Evolutionary conservation across 1,140 invertebrate genomes (phyloP).

Genomic region (Drosophila dunni): DNA sequence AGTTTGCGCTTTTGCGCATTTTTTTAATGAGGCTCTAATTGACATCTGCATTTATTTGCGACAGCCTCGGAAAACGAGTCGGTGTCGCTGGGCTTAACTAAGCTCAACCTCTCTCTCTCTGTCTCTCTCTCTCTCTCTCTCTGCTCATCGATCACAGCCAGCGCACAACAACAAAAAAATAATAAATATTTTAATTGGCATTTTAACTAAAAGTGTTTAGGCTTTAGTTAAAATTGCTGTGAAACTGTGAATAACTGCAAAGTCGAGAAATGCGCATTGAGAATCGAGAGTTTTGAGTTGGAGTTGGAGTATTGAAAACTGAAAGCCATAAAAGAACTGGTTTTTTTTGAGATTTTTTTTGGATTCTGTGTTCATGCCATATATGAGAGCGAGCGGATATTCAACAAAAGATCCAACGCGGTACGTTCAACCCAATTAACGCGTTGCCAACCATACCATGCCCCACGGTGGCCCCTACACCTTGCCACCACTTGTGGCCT

Average conservation of each 20-base stretch:
- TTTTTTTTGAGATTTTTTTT: conserved; percentile 55
- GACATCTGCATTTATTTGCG: conserved; percentile 84
- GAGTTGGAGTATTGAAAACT: conserved; percentile 36
- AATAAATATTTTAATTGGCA: conserved; percentile 84
- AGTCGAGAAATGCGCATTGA: conserved; percentile 21
- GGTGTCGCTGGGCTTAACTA: conserved; percentile 1
- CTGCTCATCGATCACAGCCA: conserved; percentile 70
- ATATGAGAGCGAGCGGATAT: conserved; percentile 27
- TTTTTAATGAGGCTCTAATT: conserved; percentile 84
- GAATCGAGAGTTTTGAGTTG: conserved; percentile 12
- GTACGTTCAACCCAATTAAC: conserved; percentile 83
- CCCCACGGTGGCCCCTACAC: not conserved
- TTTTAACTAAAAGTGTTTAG: conserved; percentile 85
- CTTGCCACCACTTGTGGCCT: not conserved
- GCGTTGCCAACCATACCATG: conserved; percentile 29
- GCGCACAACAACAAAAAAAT: conserved; percentile 31
- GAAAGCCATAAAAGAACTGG: conserved; percentile 34
- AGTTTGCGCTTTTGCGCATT: conserved; percentile 62
- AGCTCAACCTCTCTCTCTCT: not conserved
- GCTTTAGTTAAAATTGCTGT: conserved; percentile 84
- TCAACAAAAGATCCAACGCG: conserved; percentile 55
- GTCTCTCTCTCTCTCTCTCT: too few relatives aligned
- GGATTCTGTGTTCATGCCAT: not conserved
- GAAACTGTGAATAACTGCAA: conserved; percentile 21
- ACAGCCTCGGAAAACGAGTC: not conserved